These are phyloP conservation scores for Idaea biselata DNA, from an alignment of 2,888 invertebrate genomes.

Conservation along the genomic window DNA sequence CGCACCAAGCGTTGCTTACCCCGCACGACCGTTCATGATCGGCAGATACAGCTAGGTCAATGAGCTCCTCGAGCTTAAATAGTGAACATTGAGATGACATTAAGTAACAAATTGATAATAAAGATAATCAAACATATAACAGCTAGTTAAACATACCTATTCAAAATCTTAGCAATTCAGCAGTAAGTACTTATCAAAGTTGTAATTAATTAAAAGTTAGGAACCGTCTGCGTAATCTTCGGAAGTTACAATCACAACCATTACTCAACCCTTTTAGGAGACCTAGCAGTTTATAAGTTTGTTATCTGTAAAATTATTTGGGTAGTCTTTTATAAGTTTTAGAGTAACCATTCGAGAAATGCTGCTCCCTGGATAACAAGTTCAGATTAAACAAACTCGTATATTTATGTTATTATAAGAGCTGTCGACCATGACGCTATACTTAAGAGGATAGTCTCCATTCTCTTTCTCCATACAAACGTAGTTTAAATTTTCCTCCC, in stretches of 20 bases:
- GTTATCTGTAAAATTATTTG: conserved; percentile 28
- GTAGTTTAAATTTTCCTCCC: no score
- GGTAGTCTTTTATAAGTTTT: background rate
- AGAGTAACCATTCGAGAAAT: background rate
- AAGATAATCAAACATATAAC: conserved; percentile 7
- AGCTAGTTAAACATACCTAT: conserved; percentile 2
- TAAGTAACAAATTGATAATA: background rate
- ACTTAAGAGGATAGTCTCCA: no score
- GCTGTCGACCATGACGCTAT: no score
- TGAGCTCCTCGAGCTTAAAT: no score
- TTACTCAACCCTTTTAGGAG: conserved; percentile 58
- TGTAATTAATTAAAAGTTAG: conserved; percentile 31
- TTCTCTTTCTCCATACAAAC: no score
- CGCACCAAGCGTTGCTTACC: no score
- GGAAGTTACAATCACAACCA: conserved; percentile 43
- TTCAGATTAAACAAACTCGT: background rate
- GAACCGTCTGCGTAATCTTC: conserved; percentile 50
- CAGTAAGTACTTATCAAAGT: conserved; percentile 23
- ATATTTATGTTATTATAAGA: no score
- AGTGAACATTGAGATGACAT: no score
- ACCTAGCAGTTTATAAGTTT: conserved; percentile 46
- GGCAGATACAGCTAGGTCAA: no score
- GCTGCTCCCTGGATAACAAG: background rate
- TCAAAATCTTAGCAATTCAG: conserved; percentile 19
- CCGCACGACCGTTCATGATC: no score